Percentiles rank a stretch among this genome's conserved stretches.
Evolutionary conservation across 2,888 invertebrate genomes (phyloP).

Genomic region (Stenotaenia linearis): DNA sequence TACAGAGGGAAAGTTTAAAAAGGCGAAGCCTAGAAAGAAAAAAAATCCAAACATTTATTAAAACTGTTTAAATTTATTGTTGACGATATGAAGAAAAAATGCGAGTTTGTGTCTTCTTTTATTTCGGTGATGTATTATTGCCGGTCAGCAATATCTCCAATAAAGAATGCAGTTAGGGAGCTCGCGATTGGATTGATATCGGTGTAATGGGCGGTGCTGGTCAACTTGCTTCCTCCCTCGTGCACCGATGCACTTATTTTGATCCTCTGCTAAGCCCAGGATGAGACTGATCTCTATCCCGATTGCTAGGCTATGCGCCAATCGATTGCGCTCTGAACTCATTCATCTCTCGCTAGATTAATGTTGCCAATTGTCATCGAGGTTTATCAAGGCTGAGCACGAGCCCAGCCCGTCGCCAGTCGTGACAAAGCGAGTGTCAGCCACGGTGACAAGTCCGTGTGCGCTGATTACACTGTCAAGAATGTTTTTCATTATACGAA

Average conservation of each 20-base stretch:
- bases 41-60: too few relatives aligned
- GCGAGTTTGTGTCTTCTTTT: too few relatives aligned
- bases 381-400: constrained; percentile 34
- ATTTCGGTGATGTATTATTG: too few relatives aligned
- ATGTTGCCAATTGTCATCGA: constrained; percentile 35
- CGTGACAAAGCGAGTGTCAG: constrained; percentile 34
- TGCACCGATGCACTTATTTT: constrained; percentile 20
- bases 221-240: constrained; percentile 27
- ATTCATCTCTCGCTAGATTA: constrained; percentile 33
- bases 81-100: too few relatives aligned
- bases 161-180: not conserved
- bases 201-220: constrained; percentile 30
- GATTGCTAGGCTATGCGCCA: constrained; percentile 24
- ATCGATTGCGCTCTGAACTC: constrained; percentile 29
- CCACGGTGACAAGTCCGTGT: constrained; percentile 26
- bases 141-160: too few relatives aligned
- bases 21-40: too few relatives aligned
- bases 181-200: constrained; percentile 29
- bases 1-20: too few relatives aligned
- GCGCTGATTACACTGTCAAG: constrained; percentile 30
- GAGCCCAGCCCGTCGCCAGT: constrained; percentile 5
- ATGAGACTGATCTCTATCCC: constrained; percentile 31
- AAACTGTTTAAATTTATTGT: too few relatives aligned
- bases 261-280: constrained; percentile 32
- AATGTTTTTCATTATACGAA: constrained; percentile 30